Conservation (phyloP, 2,888 invertebrate species). For the Drosophila flavopinicola region DNA sequence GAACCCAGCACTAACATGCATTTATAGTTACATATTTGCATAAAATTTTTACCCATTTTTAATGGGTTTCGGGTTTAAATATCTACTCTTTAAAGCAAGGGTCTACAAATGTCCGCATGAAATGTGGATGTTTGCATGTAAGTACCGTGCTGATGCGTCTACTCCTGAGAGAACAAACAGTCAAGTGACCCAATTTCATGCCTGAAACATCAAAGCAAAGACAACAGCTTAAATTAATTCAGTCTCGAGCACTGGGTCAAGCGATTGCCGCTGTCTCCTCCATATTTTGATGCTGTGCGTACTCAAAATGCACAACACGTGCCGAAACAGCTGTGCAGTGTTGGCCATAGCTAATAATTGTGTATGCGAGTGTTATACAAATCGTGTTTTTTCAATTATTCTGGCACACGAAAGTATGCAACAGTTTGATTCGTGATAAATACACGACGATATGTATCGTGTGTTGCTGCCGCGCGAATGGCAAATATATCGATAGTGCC, state of each 20-base stretch:
- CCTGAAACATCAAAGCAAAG: conserved; percentile 29
- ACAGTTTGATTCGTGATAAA: background rate
- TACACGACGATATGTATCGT: conserved; percentile 6
- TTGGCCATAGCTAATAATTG: background rate
- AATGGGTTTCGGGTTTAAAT: too few species aligned
- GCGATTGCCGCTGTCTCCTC: conserved; percentile 5
- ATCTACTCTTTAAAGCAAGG: too few species aligned
- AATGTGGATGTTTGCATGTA: background rate
- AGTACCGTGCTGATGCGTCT: background rate
- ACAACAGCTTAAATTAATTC: conserved; percentile 54
- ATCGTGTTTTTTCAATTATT: background rate
- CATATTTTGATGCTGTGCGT: conserved; percentile 45
- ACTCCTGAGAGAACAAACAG: conserved; percentile 30
- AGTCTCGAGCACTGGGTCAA: conserved; percentile 50
- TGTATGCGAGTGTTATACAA: background rate
- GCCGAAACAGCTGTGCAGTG: conserved; percentile 20
- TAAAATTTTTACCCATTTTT: too few species aligned
- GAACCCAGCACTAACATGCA: too few species aligned
- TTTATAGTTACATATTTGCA: too few species aligned
- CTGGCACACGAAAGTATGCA: conserved; percentile 17
- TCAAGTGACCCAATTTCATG: conserved; percentile 61
- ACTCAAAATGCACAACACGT: conserved; percentile 46
- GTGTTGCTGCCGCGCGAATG: background rate
- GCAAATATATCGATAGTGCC: conserved; percentile 1
- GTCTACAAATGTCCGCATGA: conserved; percentile 9